A percentile compares a stretch with the other conserved stretches of the same genome.
These are phyloP conservation scores for Drepana falcataria DNA, from an alignment of 2,888 invertebrate species.

Conservation along the genomic window DNA sequence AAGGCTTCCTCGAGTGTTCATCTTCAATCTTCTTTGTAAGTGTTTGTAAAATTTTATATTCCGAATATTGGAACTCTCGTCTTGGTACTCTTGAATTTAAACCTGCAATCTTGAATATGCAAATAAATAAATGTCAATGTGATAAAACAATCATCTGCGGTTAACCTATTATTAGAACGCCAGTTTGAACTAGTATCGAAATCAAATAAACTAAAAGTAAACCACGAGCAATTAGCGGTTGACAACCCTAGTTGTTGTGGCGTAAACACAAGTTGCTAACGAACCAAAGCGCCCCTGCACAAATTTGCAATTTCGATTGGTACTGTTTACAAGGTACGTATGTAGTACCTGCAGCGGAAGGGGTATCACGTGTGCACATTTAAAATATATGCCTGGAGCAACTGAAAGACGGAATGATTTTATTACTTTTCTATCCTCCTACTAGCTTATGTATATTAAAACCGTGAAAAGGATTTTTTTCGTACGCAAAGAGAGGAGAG, in stretches of 20 bases:
- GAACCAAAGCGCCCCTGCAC: conserved; percentile 74
- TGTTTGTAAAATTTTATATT: too few species aligned
- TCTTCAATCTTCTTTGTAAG: too few species aligned
- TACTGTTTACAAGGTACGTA: conserved; percentile 56
- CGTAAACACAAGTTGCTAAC: conserved; percentile 77
- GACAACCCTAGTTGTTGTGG: conserved; percentile 67
- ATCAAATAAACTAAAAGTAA: conserved; percentile 53
- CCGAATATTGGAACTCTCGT: too few species aligned
- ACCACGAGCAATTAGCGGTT: conserved; percentile 61
- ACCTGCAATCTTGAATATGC: too few species aligned
- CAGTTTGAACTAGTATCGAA: conserved; percentile 17
- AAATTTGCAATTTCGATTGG: conserved; percentile 79
- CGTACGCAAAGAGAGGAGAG: too few species aligned
- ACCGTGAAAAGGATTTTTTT: too few species aligned
- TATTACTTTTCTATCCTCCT: too few species aligned
- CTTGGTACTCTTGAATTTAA: too few species aligned
- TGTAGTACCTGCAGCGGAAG: conserved; percentile 28
- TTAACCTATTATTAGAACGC: not conserved
- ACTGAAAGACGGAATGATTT: too few species aligned
- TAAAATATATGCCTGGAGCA: not conserved
- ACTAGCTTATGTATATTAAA: too few species aligned
- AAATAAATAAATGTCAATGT: too few species aligned
- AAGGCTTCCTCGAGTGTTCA: too few species aligned
- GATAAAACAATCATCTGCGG: not conserved
- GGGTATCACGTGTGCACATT: not conserved